Evolutionary conservation across 2,113 vertebrate species (phyloP), one percentile per base, ranked within the genome.

Genomic region (Xiphophorus couchianus): DNA sequence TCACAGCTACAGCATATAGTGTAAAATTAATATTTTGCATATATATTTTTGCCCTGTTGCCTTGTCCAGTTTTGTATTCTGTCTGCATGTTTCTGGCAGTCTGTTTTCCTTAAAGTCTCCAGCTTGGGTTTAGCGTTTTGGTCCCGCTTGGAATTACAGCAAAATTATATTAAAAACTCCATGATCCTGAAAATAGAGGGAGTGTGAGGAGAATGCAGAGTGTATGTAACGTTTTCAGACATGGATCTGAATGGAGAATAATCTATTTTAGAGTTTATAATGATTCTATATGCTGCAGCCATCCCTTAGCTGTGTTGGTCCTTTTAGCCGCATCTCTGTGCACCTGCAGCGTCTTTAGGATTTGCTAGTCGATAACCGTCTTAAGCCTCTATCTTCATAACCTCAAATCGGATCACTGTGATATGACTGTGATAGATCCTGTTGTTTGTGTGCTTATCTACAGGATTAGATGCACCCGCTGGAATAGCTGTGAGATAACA

Each of bases 371-470:
- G 84, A 88, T 86, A 88, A 76, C 12, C 13, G 69, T 73, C 68
- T 68, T 78, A 84, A 83, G 60, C 74, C 63, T 77, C 81, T 74
- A 48, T 83, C 83, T 82, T 85, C 71, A 77, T 82, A 82, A 81
- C 86, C 75, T 86, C 30, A 60, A 80, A 90, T 92, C 88, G 80
- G 77, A 88, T 87, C 67, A 33, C 74, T 29, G 60, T 72, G 86
- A 86, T 79, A 78, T 30, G 54, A 35, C 60, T 68, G 39, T 5
- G 68, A 83, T 82, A 76, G 78, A 66, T 78, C 75, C 60, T 22
- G 61, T 69, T 84, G 78, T 90, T 86, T 86, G 74, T 78, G 81
- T 80, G 64, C 78, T 87, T 86, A 88, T 89, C 87, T 77, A 69
- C 58, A 66, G 80, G 85, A 92, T 91, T 83, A 83, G 82, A 87